Evolutionary conservation across 1,140 invertebrate genomes (phyloP), one percentile per base, ranked within the genome.

Genomic region (Himalopsyche phryganea): DNA sequence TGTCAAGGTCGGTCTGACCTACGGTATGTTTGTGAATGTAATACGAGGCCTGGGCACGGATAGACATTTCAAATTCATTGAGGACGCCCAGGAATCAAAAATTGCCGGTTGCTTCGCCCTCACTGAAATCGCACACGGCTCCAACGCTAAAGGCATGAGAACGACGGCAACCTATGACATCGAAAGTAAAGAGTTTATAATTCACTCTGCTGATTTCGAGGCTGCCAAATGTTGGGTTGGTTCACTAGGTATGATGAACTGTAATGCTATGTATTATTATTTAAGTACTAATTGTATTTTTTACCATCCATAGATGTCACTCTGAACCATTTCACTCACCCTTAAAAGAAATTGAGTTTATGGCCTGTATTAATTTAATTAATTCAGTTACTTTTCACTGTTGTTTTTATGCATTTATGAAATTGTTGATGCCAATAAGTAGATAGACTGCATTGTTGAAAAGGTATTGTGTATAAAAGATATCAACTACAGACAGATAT

Each of bases 41-140:
- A 70, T 86, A 13, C 66, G 77, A 35, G 78, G 73, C 0, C 63
- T 80, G 56, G 86, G 85, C 0, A 82, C 81, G 10, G 70, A 79
- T 1, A 80, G 83, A 38, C 83, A 89, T 66, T 71, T 76, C 23
- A 71, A 83, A 18, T 79, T 84, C 67, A 67, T 87, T 10, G 80
- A 84, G 6, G 80, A 81, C 56, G 70, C 78, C n/a, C 71, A 81
- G 35, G 73, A 79, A 19, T 77, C 76, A 11, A 71, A 80, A 56
- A 85, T 85, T 41, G 61, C 72, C 53, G 89, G 89, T n/a, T 90
- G 87, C 67, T 93, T 91, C 73, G 87, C 88, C 0, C 70, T 95
- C 0, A 94, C 91, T 0, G 92, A 95, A 74, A 81, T 94, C n/a
- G 83, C 85, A 4, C 92, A 94, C 76, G 92, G 92, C 2, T 91